These are phyloP conservation scores for Enchytraeus crypticus DNA, from an alignment of 2,888 invertebrate species.

Conservation along the genomic window DNA sequence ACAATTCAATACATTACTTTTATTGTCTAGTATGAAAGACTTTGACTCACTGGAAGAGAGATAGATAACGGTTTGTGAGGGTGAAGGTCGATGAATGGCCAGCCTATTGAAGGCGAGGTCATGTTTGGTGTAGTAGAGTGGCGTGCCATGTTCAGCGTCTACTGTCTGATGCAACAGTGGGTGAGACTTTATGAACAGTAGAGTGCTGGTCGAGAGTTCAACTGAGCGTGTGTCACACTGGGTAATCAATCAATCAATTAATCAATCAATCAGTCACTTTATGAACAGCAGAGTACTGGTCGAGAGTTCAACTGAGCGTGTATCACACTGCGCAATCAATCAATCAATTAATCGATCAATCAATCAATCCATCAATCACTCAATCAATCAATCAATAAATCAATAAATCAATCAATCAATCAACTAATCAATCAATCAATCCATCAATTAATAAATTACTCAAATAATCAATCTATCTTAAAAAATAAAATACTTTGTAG, in stretches of 20 bases:
- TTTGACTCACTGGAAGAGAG: constrained; percentile 3
- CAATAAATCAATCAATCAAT: too few relatives aligned
- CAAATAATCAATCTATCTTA: too few relatives aligned
- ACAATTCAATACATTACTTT: too few relatives aligned
- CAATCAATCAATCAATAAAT: too few relatives aligned
- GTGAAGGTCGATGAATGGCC: neutral
- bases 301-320: neutral
- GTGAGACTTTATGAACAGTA: constrained; percentile 9
- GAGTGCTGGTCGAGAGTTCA: neutral
- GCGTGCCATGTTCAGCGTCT: constrained; percentile 1
- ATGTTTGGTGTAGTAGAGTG: constrained; percentile 7
- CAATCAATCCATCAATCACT: too few relatives aligned
- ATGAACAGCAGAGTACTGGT: neutral
- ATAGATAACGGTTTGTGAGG: neutral
- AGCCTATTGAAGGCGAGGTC: constrained; percentile 3
- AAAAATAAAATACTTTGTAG: too few relatives aligned
- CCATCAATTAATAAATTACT: too few relatives aligned
- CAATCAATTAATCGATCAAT: too few relatives aligned
- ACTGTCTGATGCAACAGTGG: constrained; percentile 7
- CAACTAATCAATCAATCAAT: too few relatives aligned
- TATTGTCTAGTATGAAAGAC: too few relatives aligned
- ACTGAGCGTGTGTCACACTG: constrained; percentile 2
- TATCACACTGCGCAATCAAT: too few relatives aligned
- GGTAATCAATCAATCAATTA: neutral
- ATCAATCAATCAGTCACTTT: too few relatives aligned